These are phyloP conservation scores for Nemapogon koenigi DNA, from an alignment of 2,888 invertebrate species.

Conservation along the genomic window DNA sequence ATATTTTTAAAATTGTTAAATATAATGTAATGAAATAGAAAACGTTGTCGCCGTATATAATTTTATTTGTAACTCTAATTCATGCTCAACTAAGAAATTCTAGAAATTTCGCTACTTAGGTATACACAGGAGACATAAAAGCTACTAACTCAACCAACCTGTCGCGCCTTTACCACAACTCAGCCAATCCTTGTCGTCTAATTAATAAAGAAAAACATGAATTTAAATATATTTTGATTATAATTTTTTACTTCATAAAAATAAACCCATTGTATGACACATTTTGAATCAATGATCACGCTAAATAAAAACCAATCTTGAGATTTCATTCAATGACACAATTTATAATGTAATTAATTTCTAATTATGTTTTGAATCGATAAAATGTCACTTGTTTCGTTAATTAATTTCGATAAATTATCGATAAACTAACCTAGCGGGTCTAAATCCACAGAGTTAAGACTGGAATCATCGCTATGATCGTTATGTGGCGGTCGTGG, in stretches of 20 bases:
- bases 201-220: conserved; percentile 29
- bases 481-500: conserved; percentile 50
- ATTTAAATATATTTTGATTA: conserved; percentile 19
- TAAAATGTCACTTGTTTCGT: neutral
- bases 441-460: conserved; percentile 90
- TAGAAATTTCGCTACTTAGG: no score
- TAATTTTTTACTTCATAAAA: conserved; percentile 16
- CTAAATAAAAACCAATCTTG: conserved; percentile 6
- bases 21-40: no score
- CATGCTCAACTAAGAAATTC: no score
- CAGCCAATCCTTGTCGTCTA: conserved; percentile 64
- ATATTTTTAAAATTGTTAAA: no score
- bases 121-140: no score
- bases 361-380: neutral
- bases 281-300: conserved; percentile 12
- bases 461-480: conserved; percentile 86
- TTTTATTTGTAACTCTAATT: no score
- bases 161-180: conserved; percentile 58
- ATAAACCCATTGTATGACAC: conserved; percentile 1
- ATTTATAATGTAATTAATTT: conserved; percentile 2
- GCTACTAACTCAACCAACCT: conserved; percentile 41
- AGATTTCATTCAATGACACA: neutral
- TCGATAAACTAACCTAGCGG: conserved; percentile 58
- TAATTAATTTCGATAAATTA: neutral
- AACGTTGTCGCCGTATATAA: no score